A percentile compares a stretch with the other conserved stretches of the same genome.
phyloP scores from a whole-genome alignment of 2,113 vertebrate species.

The Balaeniceps rex region DNA sequence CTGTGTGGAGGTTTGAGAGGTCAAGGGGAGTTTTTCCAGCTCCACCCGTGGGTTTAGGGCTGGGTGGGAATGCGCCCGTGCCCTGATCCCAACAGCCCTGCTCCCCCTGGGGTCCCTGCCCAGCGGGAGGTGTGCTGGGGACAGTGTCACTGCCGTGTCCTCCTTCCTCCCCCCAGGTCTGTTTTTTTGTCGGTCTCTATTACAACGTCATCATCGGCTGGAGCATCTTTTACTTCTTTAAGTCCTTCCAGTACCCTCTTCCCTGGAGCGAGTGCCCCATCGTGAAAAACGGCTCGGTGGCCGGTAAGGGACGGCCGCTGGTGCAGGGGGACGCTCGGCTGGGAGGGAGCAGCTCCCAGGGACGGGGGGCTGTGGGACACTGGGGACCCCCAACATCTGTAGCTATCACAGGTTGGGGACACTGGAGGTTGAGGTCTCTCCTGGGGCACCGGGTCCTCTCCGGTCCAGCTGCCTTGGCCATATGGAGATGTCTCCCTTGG shows the following conservation, averaged over 20 bases:
- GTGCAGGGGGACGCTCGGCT: accelerated
- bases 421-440: not conserved
- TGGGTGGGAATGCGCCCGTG: not conserved
- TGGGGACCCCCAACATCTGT: too few relatives aligned
- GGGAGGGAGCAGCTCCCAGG: not conserved
- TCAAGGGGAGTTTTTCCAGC: not conserved
- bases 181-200: constrained; percentile 94
- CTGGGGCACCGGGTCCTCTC: not conserved
- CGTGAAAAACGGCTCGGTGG: constrained; percentile 80
- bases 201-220: constrained; percentile 99
- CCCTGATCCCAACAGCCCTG: not conserved
- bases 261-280: constrained; percentile 95
- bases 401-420: not conserved
- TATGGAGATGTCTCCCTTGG: not conserved
- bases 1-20: accelerated
- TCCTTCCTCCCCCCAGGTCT: constrained; percentile 76
- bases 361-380: not conserved
- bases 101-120: accelerated
- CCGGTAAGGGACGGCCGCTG: constrained; percentile 72
- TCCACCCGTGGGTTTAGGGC: accelerated
- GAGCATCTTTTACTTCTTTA: constrained; percentile 98
- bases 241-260: constrained; percentile 96
- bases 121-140: accelerated
- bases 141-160: accelerated
- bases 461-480: not conserved